Evolutionary conservation across 2,888 invertebrate species (phyloP).

Genomic region (Thelaira solivaga): DNA sequence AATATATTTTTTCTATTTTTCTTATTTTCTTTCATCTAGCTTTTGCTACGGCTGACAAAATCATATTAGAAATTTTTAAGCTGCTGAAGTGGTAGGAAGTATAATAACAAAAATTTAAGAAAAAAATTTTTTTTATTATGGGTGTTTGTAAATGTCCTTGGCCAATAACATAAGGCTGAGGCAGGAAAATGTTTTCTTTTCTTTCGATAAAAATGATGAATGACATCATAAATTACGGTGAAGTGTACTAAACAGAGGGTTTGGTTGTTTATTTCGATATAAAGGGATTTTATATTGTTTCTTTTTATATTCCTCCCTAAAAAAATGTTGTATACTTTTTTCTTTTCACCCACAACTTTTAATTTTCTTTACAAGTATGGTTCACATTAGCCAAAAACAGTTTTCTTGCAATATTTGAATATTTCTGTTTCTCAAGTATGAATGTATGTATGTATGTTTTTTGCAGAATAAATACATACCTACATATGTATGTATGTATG

Average conservation of each 20-base stretch:
- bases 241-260: slow-evolving; percentile 76
- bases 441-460: background rate
- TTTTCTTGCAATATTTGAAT: background rate
- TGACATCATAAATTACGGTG: slow-evolving; percentile 77
- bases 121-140: slow-evolving; percentile 13
- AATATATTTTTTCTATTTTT: slow-evolving; percentile 46
- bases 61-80: slow-evolving; percentile 51
- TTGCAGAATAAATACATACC: no score
- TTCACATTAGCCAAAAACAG: slow-evolving; percentile 62
- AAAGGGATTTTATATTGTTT: slow-evolving; percentile 71
- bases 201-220: slow-evolving; percentile 77
- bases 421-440: background rate
- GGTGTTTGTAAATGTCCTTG: slow-evolving; percentile 70
- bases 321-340: slow-evolving; percentile 22
- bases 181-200: slow-evolving; percentile 75
- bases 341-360: slow-evolving; percentile 33
- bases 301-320: slow-evolving; percentile 12
- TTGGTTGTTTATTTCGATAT: slow-evolving; percentile 77
- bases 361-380: slow-evolving; percentile 66
- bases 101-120: background rate
- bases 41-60: slow-evolving; percentile 55
- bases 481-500: no score
- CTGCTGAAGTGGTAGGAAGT: slow-evolving; percentile 22
- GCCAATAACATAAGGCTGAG: slow-evolving; percentile 74
- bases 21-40: slow-evolving; percentile 13